A percentile compares a stretch with the other conserved stretches of the same genome.
Evolutionary conservation across 2,113 vertebrate genomes (phyloP).

Genomic region (Pseudopipra pipra): DNA sequence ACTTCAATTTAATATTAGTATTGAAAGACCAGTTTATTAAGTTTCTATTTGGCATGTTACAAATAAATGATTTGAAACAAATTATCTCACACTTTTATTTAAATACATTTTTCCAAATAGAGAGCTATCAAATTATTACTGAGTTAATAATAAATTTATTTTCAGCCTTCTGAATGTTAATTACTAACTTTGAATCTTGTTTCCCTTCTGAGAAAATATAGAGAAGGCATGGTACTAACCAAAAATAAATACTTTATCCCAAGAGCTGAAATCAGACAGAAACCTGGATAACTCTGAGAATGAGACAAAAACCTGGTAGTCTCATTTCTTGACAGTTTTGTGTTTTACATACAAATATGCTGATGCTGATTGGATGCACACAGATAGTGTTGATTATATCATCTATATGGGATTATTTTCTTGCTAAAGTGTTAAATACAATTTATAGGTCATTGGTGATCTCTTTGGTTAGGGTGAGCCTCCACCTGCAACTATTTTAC

Average conservation of each 20-base stretch:
- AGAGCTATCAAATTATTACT: not conserved
- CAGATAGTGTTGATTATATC: not conserved
- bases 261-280: not conserved
- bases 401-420: not conserved
- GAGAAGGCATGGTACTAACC: not conserved
- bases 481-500: not conserved
- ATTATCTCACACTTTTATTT: not conserved
- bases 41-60: not conserved
- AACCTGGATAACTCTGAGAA: not conserved
- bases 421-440: not conserved
- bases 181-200: not conserved
- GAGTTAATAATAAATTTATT: not conserved
- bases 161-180: not conserved
- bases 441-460: not conserved
- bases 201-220: not conserved
- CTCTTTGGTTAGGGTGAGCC: not conserved
- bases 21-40: not conserved
- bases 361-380: not conserved
- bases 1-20: not conserved
- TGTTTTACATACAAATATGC: rapidly evolving
- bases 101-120: not conserved
- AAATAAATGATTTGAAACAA: not conserved
- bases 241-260: not conserved
- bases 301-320: not conserved
- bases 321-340: not conserved